A percentile compares a stretch with the other conserved stretches of the same genome.
phyloP scores from a whole-genome alignment of 2,888 invertebrate genomes.

The Macrostomum cliftonense region DNA sequence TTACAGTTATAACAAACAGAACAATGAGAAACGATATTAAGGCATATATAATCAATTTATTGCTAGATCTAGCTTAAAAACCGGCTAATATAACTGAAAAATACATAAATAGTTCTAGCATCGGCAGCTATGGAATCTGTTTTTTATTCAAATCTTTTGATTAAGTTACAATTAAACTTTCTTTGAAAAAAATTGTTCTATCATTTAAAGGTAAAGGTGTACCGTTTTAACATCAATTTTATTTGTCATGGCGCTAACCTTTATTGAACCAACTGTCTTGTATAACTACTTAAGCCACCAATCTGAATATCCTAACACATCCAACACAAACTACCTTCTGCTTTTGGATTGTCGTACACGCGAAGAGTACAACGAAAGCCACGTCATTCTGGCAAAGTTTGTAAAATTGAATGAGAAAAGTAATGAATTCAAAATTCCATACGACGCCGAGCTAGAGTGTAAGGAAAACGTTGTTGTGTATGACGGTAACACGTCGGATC shows the following conservation, averaged over 20 bases:
- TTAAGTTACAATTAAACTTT: too few species aligned
- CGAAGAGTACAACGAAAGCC: slow-evolving; percentile 35
- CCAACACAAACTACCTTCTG: slow-evolving; percentile 20
- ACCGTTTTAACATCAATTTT: too few species aligned
- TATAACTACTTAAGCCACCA: slow-evolving; percentile 34
- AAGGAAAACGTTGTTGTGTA: slow-evolving; percentile 34
- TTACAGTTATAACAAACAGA: too few species aligned
- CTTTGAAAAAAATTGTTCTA: too few species aligned
- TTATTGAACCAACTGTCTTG: slow-evolving; percentile 27
- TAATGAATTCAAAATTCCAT: slow-evolving; percentile 24
- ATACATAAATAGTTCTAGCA: too few species aligned
- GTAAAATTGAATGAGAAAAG: slow-evolving; percentile 19
- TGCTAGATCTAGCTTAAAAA: too few species aligned
- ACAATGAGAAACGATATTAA: too few species aligned
- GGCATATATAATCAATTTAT: too few species aligned
- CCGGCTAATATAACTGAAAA: too few species aligned
- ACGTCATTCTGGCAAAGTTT: slow-evolving; percentile 32
- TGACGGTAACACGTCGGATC: slow-evolving; percentile 21
- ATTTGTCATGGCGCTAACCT: background rate
- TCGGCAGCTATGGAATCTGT: too few species aligned
- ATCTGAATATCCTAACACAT: slow-evolving; percentile 21
- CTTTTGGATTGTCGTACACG: slow-evolving; percentile 31
- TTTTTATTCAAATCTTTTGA: too few species aligned
- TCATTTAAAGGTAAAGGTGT: too few species aligned
- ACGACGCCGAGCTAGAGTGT: slow-evolving; percentile 36